Base-by-base conservation (phyloP, 2,797 vertebrate species). In the Eurystomus glaucurus region DNA sequence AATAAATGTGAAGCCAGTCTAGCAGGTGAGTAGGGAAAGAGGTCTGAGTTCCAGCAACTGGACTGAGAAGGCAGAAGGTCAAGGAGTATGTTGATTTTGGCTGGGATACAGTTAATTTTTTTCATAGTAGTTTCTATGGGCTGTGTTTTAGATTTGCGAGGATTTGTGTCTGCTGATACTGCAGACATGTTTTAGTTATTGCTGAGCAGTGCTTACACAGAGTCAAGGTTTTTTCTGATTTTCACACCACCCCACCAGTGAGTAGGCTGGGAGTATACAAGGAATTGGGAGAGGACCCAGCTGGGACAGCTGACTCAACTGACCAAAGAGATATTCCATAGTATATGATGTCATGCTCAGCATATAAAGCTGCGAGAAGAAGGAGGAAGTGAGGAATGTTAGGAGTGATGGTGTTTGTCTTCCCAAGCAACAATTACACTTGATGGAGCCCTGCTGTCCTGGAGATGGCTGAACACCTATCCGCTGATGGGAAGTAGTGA, bases 341-440 rank as follows among this genome's bases (percentile, higher is more conserved):
- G 10, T 17, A 13, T 43, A 35, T 12, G 64, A 48, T 2, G 0
- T 10, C 41, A 41, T 41, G 11, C 8, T 60, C 35, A 33, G 22
- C 11, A 22, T 9, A 6, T 17, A 71, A 13, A 71, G 12, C 9
- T 69, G n/a, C 7, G 8, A 6, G n/a, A n/a, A 62, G 45, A 58
- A 43, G 45, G 50, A 35, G n/a, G 5, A 29, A 23, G 26, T n/a
- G 14, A 6, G 17, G 11, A 4, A 39, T 0, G 0, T 39, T 61
- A 1, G 0, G 20, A 85, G 18, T 22, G 7, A 45, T 43, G 62
- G 14, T 1, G 0, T 31, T 85, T 52, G 14, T 69, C 18, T 78
- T n/a, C 28, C 39, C 48, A 70, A 70, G 19, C 1, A 15, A 28
- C 9, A 0, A 0, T 22, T 69, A 41, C 1, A 4, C 2, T 1